These are phyloP conservation scores for Cryptoleucopteryx plumbea DNA, from an alignment of 2,113 vertebrate species.

Conservation along the genomic window DNA sequence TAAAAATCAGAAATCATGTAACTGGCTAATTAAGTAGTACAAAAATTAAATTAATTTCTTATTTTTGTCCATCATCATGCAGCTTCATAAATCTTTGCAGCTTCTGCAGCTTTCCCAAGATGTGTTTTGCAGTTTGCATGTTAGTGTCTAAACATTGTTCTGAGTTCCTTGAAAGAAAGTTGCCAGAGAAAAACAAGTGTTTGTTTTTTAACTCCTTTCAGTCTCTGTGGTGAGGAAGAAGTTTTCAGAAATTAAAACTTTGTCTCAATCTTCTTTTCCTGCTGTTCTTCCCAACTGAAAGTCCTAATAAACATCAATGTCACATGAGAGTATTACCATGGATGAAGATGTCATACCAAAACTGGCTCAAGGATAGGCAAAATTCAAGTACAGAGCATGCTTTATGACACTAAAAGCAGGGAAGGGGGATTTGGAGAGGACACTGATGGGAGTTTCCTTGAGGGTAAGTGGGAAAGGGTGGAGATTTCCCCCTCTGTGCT, in stretches of 20 bases:
- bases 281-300: background rate
- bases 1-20: background rate
- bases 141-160: background rate
- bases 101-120: background rate
- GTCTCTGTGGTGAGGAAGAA: background rate
- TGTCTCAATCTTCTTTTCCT: background rate
- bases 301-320: background rate
- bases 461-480: background rate
- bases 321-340: background rate
- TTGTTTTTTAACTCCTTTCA: background rate
- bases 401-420: background rate
- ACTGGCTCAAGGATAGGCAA: background rate
- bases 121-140: background rate
- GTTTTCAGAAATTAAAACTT: background rate
- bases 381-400: background rate
- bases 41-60: background rate
- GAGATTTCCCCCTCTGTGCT: background rate
- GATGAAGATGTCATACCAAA: background rate
- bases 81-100: background rate
- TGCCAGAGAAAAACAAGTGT: background rate
- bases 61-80: background rate
- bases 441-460: background rate
- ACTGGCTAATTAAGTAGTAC: background rate
- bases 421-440: background rate
- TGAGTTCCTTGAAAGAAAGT: background rate